phyloP scores from a whole-genome alignment of 1,140 invertebrate genomes.

The Eciton burchellii region DNA sequence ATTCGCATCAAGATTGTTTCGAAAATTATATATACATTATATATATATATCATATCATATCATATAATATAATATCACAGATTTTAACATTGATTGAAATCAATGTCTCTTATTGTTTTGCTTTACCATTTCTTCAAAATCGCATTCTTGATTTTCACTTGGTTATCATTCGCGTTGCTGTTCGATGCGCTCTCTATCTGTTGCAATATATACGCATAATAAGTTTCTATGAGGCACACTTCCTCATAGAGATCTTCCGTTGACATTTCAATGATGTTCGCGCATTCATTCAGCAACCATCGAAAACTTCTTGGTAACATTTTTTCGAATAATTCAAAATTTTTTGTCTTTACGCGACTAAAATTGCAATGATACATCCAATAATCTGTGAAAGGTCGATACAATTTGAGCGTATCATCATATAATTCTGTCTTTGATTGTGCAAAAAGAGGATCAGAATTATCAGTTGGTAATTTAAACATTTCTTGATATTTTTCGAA shows the following conservation, averaged over 20 bases:
- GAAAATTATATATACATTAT: neutral
- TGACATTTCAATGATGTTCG: slow-evolving; percentile 82
- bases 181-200: neutral
- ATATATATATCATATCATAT: neutral
- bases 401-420: slow-evolving; percentile 63
- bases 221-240: slow-evolving; percentile 77
- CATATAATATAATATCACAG: slow-evolving; percentile 13
- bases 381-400: slow-evolving; percentile 79
- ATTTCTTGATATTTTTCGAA: slow-evolving; percentile 25
- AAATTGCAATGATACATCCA: slow-evolving; percentile 81
- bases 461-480: neutral
- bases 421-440: neutral
- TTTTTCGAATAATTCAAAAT: slow-evolving; percentile 80
- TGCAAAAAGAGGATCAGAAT: neutral
- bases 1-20: neutral
- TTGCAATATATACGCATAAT: slow-evolving; percentile 68
- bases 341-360: slow-evolving; percentile 72
- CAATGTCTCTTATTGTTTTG: neutral
- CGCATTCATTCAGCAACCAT: slow-evolving; percentile 86
- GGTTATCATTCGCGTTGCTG: neutral
- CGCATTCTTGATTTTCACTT: slow-evolving; percentile 20
- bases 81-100: neutral
- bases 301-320: slow-evolving; percentile 84
- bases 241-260: slow-evolving; percentile 84
- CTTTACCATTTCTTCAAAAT: slow-evolving; percentile 59